These are phyloP conservation scores for Eueremaeus valkanovi DNA, from an alignment of 2,888 invertebrate genomes.

Conservation along the genomic window DNA sequence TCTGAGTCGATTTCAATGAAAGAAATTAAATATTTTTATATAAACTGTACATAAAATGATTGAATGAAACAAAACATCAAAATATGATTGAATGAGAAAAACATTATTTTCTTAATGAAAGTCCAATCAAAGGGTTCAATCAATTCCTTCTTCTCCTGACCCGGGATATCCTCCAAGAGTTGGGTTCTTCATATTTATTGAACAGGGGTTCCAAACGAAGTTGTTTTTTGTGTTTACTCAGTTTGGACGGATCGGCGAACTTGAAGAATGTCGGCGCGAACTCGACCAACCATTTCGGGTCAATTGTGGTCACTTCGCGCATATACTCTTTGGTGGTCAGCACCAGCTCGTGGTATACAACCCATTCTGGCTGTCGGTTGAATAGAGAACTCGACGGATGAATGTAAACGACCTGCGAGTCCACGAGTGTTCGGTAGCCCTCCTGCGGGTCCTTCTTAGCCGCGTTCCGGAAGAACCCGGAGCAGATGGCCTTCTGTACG, in stretches of 20 bases:
- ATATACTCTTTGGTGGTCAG: constrained; percentile 99
- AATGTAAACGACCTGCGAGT: constrained; percentile 96
- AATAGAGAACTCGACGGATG: constrained; percentile 97
- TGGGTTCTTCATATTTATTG: constrained; percentile 98
- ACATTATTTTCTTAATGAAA: too few species aligned
- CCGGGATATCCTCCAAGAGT: constrained; percentile 97
- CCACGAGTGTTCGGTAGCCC: constrained; percentile 89
- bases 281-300: constrained; percentile 97
- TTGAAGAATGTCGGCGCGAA: constrained; percentile 99
- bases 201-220: constrained; percentile 94
- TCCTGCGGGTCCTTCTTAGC: constrained; percentile 99
- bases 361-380: constrained; percentile 98
- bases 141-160: constrained; percentile 76
- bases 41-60: too few species aligned
- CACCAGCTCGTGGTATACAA: constrained; percentile 96
- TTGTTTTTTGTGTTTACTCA: constrained; percentile 98
- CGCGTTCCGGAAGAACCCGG: constrained; percentile 95
- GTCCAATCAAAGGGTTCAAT: not conserved
- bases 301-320: constrained; percentile 94
- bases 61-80: too few species aligned
- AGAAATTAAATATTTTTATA: too few species aligned
- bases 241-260: constrained; percentile 95
- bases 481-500: constrained; percentile 96
- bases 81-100: too few species aligned
- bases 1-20: too few species aligned